Base-by-base conservation (phyloP, 2,888 invertebrate species). In the Aspidiotus destructor region DNA sequence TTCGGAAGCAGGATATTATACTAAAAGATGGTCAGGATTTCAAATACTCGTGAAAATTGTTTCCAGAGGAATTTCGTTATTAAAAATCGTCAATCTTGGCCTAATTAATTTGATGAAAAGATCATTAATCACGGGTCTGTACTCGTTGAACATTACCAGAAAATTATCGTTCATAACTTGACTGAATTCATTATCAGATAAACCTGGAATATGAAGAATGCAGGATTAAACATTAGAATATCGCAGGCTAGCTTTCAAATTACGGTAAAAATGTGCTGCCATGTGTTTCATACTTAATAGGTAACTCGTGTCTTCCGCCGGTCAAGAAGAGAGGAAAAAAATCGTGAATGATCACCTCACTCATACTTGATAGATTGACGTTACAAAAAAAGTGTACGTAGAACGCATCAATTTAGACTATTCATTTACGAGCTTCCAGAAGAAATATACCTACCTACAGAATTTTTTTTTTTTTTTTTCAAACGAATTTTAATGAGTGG, bases 21-120 rank as follows among this genome's bases (percentile, higher is more conserved):
- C 5, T 28, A 28, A 28, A 28, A 5, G 28, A 28, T 28, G 28
- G 28, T 3, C 28, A 61, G 11, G 41, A 9, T 41, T 44, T 16
- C 16, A 13, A 41, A 57, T 64, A 64, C 42, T 64, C 54, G 13
- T 57, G 42, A 28, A 65, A 65, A 65, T n/a, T 6, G 15, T 40
- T 28, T 65, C 65, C 41, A 40, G 8, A 8, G 65, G 13, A 8
- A 65, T 58, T 58, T 58, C 28, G 40, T 65, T 44, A 48, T 65
- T 58, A 16, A 65, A 65, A 44, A 28, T 41, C 6, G 58, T 40
- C 17, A 65, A 1, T 9, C 42, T 57, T 11, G 65, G 58, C n/a
- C 48, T 60, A 7, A 48, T 48, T 9, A 48, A 40, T 44, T 48
- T 65, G 2, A 65, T 6, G 5, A 65, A 40, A 8, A 44, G n/a